Evolutionary conservation across 2,797 vertebrate genomes (phyloP).

Genomic region (Sciaenops ocellatus): DNA sequence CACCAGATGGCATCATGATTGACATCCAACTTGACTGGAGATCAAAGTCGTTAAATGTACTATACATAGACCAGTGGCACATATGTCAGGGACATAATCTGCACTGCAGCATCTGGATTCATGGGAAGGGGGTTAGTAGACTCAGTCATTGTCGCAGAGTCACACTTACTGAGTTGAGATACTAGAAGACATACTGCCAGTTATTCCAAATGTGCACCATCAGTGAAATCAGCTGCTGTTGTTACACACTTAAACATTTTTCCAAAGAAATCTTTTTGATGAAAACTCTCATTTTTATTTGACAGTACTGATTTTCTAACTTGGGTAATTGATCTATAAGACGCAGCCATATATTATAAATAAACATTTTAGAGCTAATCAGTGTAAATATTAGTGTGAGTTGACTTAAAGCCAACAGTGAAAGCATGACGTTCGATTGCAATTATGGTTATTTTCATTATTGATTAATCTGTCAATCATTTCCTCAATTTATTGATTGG

Average conservation of each 20-base stretch:
- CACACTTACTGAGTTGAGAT: conserved; percentile 20
- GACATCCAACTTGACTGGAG: conserved; percentile 80
- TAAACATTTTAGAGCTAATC: neutral
- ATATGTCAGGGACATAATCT: conserved; percentile 80
- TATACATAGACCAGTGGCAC: conserved; percentile 74
- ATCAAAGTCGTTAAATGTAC: conserved; percentile 82
- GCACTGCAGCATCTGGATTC: conserved; percentile 75
- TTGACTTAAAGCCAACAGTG: neutral
- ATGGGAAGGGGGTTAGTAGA: conserved; percentile 49
- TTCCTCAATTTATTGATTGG: no score
- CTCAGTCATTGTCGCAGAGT: conserved; percentile 38
- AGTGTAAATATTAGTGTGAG: neutral
- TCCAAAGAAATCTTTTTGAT: neutral
- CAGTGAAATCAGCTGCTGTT: neutral
- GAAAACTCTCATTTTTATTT: neutral
- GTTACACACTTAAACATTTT: neutral
- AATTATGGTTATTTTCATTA: no score
- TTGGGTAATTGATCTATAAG: neutral
- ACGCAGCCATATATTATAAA: neutral
- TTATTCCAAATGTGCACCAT: neutral
- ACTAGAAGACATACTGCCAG: neutral
- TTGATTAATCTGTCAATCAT: no score
- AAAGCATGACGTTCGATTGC: neutral
- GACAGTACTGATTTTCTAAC: neutral
- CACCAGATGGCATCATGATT: conserved; percentile 85